A percentile compares a stretch with the other conserved stretches of the same genome.
Conservation (phyloP, 1,140 invertebrate species). For the Scaptomyza montana region DNA sequence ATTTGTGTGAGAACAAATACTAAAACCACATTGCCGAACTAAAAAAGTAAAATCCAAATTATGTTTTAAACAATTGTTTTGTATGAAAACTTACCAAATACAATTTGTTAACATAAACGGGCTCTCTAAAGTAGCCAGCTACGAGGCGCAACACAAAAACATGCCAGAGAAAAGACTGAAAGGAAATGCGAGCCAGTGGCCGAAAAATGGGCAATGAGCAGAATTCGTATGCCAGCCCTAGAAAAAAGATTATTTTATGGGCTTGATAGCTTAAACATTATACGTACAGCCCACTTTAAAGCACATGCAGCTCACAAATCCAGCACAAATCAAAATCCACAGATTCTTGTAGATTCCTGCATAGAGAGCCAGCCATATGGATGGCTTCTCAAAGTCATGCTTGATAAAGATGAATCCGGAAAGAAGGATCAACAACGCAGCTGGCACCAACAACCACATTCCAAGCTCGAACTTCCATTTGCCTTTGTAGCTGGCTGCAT, state of each 20-base stretch:
- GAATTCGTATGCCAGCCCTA: conserved; percentile 65
- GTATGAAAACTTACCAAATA: conserved; percentile 40
- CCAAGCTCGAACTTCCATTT: conserved; percentile 44
- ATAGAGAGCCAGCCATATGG: conserved; percentile 73
- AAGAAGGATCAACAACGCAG: conserved; percentile 44
- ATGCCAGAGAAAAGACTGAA: conserved; percentile 76
- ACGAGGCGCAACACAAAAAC: conserved; percentile 54
- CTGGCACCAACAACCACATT: conserved; percentile 54
- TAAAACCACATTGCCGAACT: conserved; percentile 45
- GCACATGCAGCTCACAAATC: conserved; percentile 62
- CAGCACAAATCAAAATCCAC: conserved; percentile 64
- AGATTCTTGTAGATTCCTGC: conserved; percentile 71
- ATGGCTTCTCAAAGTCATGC: conserved; percentile 64
- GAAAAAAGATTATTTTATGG: not conserved
- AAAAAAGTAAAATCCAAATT: not conserved
- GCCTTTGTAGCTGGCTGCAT: not conserved
- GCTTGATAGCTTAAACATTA: not conserved
- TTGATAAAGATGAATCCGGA: conserved; percentile 71
- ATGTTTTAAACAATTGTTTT: not conserved
- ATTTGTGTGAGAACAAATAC: conserved; percentile 55
- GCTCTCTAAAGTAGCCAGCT: conserved; percentile 61
- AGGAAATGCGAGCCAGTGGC: conserved; percentile 67
- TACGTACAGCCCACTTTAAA: conserved; percentile 72
- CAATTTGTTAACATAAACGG: conserved; percentile 51
- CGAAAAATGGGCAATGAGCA: conserved; percentile 58